Evolutionary conservation across 1,140 invertebrate genomes (phyloP), one percentile per base, ranked within the genome.

Genomic region (Galendromus occidentalis): DNA sequence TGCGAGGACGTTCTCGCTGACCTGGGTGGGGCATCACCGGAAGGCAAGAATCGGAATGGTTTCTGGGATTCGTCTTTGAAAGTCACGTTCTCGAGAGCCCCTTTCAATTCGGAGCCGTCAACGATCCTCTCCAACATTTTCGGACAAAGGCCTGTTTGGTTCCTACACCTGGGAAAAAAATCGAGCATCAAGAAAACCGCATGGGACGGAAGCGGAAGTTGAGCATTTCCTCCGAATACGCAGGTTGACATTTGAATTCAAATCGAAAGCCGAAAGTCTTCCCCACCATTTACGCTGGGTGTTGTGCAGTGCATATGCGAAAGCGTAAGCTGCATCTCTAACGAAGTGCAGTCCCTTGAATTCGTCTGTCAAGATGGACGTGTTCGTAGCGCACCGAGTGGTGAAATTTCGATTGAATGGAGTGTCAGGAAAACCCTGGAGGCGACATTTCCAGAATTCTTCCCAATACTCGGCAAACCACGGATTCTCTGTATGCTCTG

Each of bases 381-480:
- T 80, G 78, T 29, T 71, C 72, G 71, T 78, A 78, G 0, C 74
- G 44, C 71, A 73, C 68, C 68, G 68, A 20, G 70, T 66, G 20
- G 25, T 47, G 59, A 67, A 68, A 33, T 67, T 64, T 14, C 30
- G 42, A 42, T 68, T 72, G 64, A 69, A 72, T 0, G 66, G 68
- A 6, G 68, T 72, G 20, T 55, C 47, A 9, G 66, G 39, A 25
- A 67, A 63, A 7, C n/a, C 33, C 6, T 39, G 28, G 64, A 69
- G 64, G 28, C 65, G 68, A 69, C 79, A 80, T 41, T 71, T 66
- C 69, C 84, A 84, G 63, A 81, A 78, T 14, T 79, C 76, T 44
- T 78, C 75, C 84, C 84, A 86, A 69, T 81, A 82, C 71, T 86
- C 85, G 1, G 72, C 66, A 66, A 85, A 84, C 85, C 80, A 81